These are phyloP conservation scores for Aphaenogaster rudis DNA, from an alignment of 1,140 invertebrate genomes.

Conservation along the genomic window DNA sequence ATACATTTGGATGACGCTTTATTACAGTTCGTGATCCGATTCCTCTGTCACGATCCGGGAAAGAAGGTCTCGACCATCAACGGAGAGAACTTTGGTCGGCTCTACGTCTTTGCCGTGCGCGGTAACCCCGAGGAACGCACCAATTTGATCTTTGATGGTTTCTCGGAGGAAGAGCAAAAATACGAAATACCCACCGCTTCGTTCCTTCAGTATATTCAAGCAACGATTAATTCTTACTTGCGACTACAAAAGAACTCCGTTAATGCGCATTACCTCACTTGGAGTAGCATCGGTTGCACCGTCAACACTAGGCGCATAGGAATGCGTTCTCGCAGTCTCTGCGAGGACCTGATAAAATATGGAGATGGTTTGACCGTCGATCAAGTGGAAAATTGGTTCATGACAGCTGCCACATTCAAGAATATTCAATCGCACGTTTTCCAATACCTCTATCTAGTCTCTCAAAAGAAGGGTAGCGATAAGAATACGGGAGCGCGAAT, in stretches of 20 bases:
- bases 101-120: constrained; percentile 84
- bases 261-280: constrained; percentile 80
- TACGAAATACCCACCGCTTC: constrained; percentile 79
- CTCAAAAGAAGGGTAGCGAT: constrained; percentile 84
- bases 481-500: constrained; percentile 81
- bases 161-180: constrained; percentile 84
- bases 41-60: constrained; percentile 85
- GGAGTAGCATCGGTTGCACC: constrained; percentile 85
- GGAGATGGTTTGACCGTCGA: constrained; percentile 80
- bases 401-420: constrained; percentile 80
- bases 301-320: constrained; percentile 83
- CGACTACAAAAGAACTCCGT: constrained; percentile 84
- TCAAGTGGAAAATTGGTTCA: constrained; percentile 83
- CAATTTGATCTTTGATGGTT: constrained; percentile 81
- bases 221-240: constrained; percentile 85
- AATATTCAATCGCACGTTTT: constrained; percentile 85
- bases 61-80: constrained; percentile 84
- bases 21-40: constrained; percentile 84
- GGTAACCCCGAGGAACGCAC: constrained; percentile 84
- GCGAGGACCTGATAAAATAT: constrained; percentile 81
- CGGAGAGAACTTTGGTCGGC: constrained; percentile 84
- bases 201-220: constrained; percentile 84
- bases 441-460: constrained; percentile 84
- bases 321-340: constrained; percentile 82
- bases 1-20: constrained; percentile 83